Evolutionary conservation across 2,888 invertebrate species (phyloP).

Genomic region (Phlogophora meticulosa): DNA sequence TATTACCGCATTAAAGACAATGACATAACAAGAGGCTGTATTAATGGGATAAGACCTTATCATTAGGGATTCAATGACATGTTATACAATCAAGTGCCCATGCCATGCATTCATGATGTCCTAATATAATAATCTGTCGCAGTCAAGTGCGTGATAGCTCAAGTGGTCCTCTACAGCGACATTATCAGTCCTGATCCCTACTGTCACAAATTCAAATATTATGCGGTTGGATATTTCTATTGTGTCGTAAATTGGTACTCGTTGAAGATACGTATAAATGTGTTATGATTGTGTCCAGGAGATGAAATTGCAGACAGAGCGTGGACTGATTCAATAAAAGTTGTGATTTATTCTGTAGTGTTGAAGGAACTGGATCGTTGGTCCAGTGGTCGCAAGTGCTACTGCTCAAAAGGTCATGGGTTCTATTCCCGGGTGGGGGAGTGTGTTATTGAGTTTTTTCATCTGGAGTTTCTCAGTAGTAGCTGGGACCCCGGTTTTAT

Average conservation of each 20-base stretch:
- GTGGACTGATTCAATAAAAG: not conserved
- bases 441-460: too few species aligned
- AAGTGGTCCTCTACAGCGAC: conserved; percentile 34
- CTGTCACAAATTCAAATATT: conserved; percentile 32
- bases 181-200: conserved; percentile 47
- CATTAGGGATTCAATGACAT: conserved; percentile 7
- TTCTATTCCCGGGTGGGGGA: too few species aligned
- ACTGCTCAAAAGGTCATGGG: too few species aligned
- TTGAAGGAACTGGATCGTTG: not conserved
- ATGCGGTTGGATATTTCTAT: not conserved
- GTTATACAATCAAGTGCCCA: conserved; percentile 20
- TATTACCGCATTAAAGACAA: too few species aligned
- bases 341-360: not conserved
- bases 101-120: conserved; percentile 22
- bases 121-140: conserved; percentile 38
- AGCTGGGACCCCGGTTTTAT: too few species aligned
- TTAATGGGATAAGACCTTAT: too few species aligned
- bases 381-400: too few species aligned
- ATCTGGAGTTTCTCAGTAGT: too few species aligned
- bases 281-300: not conserved
- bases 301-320: not conserved
- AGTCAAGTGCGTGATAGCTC: conserved; percentile 32
- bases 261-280: conserved; percentile 6
- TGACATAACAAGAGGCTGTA: too few species aligned
- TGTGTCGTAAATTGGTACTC: conserved; percentile 8